A percentile compares a stretch with the other conserved stretches of the same genome.
Conservation (phyloP, 2,888 invertebrate species). For the Dimorphilus gyrociliatus region DNA sequence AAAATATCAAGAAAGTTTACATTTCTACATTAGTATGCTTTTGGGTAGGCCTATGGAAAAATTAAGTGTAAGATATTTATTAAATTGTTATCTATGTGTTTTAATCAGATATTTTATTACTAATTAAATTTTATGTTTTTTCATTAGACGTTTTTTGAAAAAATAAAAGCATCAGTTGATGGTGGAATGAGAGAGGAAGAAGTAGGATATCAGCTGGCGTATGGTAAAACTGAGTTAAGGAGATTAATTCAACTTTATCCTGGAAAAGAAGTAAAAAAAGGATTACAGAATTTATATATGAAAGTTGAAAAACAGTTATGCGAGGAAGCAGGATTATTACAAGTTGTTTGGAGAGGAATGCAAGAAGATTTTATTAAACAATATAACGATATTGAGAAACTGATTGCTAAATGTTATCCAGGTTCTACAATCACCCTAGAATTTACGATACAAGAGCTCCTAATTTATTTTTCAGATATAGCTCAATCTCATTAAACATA, state of each 20-base stretch:
- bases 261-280: conserved; percentile 65
- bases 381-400: conserved; percentile 75
- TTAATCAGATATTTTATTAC: no score
- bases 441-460: conserved; percentile 83
- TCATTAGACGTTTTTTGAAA: conserved; percentile 79
- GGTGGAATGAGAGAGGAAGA: conserved; percentile 89
- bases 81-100: no score
- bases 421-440: conserved; percentile 82
- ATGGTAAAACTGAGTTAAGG: conserved; percentile 84
- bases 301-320: conserved; percentile 94
- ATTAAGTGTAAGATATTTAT: conserved; percentile 66
- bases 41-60: conserved; percentile 84
- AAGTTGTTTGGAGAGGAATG: conserved; percentile 98
- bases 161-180: conserved; percentile 77
- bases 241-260: conserved; percentile 89
- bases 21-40: conserved; percentile 77
- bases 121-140: conserved; percentile 6
- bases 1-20: conserved; percentile 72
- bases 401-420: conserved; percentile 87
- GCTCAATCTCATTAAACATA: conserved; percentile 72
- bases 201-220: conserved; percentile 91
- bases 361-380: conserved; percentile 96
- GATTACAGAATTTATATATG: conserved; percentile 75
- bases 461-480: conserved; percentile 93
- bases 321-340: conserved; percentile 44